Conservation (phyloP, 1,140 invertebrate genomes). For the Steinernema khuongi region DNA sequence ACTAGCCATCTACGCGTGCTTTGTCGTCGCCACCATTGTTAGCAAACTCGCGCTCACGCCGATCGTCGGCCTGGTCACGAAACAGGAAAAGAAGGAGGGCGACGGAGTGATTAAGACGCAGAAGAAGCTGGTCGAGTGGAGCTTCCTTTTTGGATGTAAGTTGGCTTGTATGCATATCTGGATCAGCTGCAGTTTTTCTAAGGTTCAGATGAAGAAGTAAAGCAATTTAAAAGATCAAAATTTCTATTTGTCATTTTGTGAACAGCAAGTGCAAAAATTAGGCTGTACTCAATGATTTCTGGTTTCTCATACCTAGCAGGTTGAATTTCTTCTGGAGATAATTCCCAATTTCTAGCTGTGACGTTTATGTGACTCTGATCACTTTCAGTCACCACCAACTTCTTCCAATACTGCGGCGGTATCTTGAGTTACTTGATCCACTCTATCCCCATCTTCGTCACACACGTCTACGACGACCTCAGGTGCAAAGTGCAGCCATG, state of each 20-base stretch:
- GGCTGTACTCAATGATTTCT: too few species aligned
- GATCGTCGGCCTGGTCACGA: constrained; percentile 64
- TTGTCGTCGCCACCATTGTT: constrained; percentile 64
- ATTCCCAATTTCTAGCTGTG: too few species aligned
- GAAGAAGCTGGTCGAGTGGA: constrained; percentile 59
- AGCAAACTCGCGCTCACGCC: constrained; percentile 67
- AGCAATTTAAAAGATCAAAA: too few species aligned
- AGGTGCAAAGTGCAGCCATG: constrained; percentile 60
- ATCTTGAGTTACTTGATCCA: constrained; percentile 67
- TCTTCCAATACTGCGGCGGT: constrained; percentile 66
- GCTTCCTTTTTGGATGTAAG: constrained; percentile 57
- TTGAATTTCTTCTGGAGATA: too few species aligned
- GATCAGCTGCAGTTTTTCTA: too few species aligned
- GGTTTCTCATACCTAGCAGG: too few species aligned
- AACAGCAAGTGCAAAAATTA: too few species aligned
- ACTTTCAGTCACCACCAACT: constrained; percentile 60
- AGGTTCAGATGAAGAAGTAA: too few species aligned
- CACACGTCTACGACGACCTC: constrained; percentile 62
- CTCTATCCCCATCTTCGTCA: constrained; percentile 66
- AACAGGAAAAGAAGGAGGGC: constrained; percentile 66
- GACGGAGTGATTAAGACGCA: constrained; percentile 63
- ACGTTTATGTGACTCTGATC: not conserved
- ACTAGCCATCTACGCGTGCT: constrained; percentile 64
- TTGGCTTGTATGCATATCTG: too few species aligned
- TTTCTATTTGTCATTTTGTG: too few species aligned